Conservation (phyloP, 2,797 vertebrate genomes). For the Ataeniobius toweri region DNA sequence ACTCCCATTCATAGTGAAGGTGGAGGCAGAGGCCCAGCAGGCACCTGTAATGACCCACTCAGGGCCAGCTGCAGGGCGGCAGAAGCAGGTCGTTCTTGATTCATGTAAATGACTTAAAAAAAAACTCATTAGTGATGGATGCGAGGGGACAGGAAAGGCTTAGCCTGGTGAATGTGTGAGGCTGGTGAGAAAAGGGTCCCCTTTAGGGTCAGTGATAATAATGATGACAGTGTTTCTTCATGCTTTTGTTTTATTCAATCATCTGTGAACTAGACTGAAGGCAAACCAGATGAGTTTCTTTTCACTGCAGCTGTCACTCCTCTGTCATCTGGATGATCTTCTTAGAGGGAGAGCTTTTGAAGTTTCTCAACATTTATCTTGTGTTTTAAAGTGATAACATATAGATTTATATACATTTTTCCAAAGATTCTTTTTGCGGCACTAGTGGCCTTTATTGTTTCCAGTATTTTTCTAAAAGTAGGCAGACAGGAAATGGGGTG, state of each 20-base stretch:
- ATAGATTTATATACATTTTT: background rate
- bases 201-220: constrained; percentile 71
- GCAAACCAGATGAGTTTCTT: background rate
- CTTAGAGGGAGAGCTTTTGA: background rate
- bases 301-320: background rate
- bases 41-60: constrained; percentile 47
- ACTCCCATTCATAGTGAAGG: constrained; percentile 67
- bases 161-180: constrained; percentile 66
- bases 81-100: constrained; percentile 32
- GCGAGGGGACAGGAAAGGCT: constrained; percentile 50
- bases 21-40: constrained; percentile 57
- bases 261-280: constrained; percentile 49
- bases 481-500: too few relatives aligned
- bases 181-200: constrained; percentile 68
- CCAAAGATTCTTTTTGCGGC: too few relatives aligned
- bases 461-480: too few relatives aligned
- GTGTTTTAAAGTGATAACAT: background rate
- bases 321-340: background rate
- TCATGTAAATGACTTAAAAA: constrained; percentile 52
- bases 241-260: constrained; percentile 70
- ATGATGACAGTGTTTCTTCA: constrained; percentile 72
- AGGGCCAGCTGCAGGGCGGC: constrained; percentile 37
- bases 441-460: too few relatives aligned
- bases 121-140: constrained; percentile 66
- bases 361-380: background rate